Conservation (phyloP, 1,140 invertebrate genomes). For the Ceratosolen solmsi region DNA sequence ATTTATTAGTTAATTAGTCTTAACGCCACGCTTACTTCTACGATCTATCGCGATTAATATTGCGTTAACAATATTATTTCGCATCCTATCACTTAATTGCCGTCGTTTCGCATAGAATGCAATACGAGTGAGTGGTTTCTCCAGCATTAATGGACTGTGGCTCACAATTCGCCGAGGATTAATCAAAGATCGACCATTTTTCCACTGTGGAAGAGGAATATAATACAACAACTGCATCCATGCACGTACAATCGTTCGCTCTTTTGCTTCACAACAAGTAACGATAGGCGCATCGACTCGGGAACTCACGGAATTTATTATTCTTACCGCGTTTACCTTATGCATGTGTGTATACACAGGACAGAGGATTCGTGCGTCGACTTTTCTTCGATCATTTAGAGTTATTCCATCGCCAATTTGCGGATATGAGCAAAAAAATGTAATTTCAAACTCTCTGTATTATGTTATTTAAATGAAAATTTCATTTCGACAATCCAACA, state of each 20-base stretch:
- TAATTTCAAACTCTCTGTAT: neutral
- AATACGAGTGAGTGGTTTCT: neutral
- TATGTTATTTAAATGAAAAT: no score
- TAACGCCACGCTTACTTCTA: neutral
- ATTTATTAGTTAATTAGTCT: no score
- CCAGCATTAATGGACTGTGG: neutral
- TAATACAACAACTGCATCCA: neutral
- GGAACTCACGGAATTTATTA: constrained; percentile 33
- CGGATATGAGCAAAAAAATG: neutral
- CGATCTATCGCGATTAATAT: neutral
- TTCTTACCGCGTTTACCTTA: constrained; percentile 12
- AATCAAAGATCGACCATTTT: neutral
- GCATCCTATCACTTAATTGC: neutral
- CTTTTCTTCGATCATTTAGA: constrained; percentile 12
- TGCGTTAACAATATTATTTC: neutral
- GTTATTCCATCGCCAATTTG: constrained; percentile 27
- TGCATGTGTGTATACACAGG: neutral
- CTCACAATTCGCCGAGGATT: neutral
- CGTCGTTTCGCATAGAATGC: neutral
- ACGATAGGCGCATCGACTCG: neutral
- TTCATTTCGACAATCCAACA: no score
- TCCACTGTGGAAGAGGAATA: neutral
- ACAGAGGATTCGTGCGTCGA: constrained; percentile 12
- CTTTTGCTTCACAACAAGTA: neutral
- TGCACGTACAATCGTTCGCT: neutral